Evolutionary conservation across 2,113 vertebrate species (phyloP), one percentile per base, ranked within the genome.

Genomic region (Choloepus hoffmanni): DNA sequence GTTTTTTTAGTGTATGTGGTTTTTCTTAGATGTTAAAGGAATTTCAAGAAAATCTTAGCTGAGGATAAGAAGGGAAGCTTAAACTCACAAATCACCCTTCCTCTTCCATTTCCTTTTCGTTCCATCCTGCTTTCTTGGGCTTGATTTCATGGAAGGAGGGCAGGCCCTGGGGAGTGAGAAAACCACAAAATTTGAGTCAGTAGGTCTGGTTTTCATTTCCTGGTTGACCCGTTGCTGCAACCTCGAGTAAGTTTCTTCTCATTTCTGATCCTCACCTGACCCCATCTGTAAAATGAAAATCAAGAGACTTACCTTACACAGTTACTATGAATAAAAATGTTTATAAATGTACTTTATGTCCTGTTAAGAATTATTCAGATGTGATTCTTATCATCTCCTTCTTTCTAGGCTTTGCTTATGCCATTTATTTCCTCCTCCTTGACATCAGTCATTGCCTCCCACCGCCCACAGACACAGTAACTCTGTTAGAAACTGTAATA

Each of bases 11-110:
- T 10, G 1, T 95, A 79, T 92, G 95, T 96, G 83, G 82, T 92
- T 97, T 96, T 98, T 95, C 95, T 97, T 95, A 96, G 82, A 96
- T 93, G 70, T 92, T 97, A 95, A 96, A 96, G 79, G 63, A 95
- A 96, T 92, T 96, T 95, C 72, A 93, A 90, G 95, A 95, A 82
- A 86, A 85, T 90, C 68, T 88, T 90, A 84, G 62, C 81, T 95
- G 85, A 94, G 78, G 11, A 85, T 83, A 85, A 88, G 55, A 89
- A 97, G 85, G 68, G 45, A 78, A 93, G 72, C 28, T 83, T 73
- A 93, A 94, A 88, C 63, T 53, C 72, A 53, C 40, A 85, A 84
- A 67, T 67, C 72, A 74, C 36, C 11, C 26, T 76, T 68, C 2
- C 43, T 63, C 45, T 74, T 89, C 76, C 72, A 33, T 21, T 78